Conservation (phyloP, 2,888 invertebrate species). For the Dysmachus trigonus region DNA sequence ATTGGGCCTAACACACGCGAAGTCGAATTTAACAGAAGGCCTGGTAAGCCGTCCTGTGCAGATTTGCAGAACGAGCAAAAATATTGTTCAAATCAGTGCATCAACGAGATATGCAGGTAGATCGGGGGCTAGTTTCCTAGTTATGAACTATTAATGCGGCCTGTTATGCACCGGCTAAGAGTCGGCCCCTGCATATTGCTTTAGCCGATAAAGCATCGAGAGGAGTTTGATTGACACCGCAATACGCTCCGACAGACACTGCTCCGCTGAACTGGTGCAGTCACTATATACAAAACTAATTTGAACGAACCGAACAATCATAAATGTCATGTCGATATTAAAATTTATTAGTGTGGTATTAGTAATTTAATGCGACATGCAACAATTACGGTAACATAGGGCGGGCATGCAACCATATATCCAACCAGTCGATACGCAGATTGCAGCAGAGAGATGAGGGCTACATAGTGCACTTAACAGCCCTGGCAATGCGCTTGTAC, state of each 20-base stretch:
- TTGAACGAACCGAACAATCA: constrained; percentile 51
- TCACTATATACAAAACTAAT: constrained; percentile 49
- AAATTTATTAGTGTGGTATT: constrained; percentile 54
- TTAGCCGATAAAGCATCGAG: constrained; percentile 7
- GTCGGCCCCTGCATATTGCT: not conserved
- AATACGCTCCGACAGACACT: constrained; percentile 27
- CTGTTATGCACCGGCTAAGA: not conserved
- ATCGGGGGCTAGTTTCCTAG: not conserved
- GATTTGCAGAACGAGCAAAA: not conserved
- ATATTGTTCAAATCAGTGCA: not conserved
- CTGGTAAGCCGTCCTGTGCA: not conserved
- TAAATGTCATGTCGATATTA: constrained; percentile 55
- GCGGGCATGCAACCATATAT: constrained; percentile 38
- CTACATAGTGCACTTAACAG: not conserved
- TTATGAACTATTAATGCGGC: not conserved
- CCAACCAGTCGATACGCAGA: constrained; percentile 26
- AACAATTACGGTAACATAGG: constrained; percentile 52
- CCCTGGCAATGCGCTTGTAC: not conserved
- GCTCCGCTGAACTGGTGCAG: not conserved
- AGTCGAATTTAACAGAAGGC: no score
- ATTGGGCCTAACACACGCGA: no score
- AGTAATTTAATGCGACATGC: constrained; percentile 55
- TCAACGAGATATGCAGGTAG: not conserved
- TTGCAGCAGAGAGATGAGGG: constrained; percentile 8
- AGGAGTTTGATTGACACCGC: constrained; percentile 28